Percentiles rank a stretch among this genome's conserved stretches.
phyloP scores from a whole-genome alignment of 2,113 vertebrate species.

The Sturnira hondurensis region DNA sequence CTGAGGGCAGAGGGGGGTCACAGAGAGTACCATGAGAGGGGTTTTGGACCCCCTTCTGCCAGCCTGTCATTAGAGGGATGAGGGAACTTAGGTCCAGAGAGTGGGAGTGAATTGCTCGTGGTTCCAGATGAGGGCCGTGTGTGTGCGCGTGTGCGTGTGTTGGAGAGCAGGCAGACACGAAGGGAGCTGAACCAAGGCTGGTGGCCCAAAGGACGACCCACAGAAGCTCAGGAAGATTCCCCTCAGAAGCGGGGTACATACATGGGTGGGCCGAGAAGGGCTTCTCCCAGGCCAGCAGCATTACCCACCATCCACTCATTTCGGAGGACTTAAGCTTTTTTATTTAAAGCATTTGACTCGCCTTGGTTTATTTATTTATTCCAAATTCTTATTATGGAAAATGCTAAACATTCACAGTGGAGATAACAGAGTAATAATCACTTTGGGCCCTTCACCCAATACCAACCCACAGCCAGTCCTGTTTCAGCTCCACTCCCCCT shows the following conservation, averaged over 20 bases:
- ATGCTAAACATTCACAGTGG: background rate
- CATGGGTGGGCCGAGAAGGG: rapidly evolving
- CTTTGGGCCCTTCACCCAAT: background rate
- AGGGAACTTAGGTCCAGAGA: background rate
- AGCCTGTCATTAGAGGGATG: background rate
- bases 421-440: background rate
- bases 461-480: background rate
- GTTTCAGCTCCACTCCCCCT: background rate
- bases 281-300: background rate
- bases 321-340: background rate
- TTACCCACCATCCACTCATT: background rate
- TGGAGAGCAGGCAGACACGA: background rate
- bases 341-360: background rate
- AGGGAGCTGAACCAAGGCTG: background rate
- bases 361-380: background rate
- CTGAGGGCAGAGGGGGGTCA: background rate
- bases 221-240: background rate
- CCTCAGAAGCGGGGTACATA: background rate
- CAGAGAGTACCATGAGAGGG: no score
- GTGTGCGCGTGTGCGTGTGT: background rate
- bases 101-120: background rate
- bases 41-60: background rate
- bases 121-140: background rate
- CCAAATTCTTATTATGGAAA: background rate
- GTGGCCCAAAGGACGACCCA: background rate